Base-by-base conservation (phyloP, 2,888 invertebrate genomes). In the Brachyptera putata region DNA sequence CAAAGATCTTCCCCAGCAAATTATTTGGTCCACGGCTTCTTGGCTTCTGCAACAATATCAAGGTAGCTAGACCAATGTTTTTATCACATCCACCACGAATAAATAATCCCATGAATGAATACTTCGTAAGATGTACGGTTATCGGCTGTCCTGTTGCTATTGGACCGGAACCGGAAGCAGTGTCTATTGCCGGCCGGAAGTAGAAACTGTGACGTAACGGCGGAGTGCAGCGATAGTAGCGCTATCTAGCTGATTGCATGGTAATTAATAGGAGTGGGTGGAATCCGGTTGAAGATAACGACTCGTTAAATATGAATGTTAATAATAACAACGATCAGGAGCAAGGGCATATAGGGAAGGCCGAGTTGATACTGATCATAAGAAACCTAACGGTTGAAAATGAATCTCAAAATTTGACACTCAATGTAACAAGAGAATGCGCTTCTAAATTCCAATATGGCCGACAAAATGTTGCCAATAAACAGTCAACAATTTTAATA, bases 131-230 rank as follows among this genome's bases (percentile, higher is more conserved):
- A 46, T 24, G 46, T 24, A 46, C 22, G 46, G 21, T 46, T 46
- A 46, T 46, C 46, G 46, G n/a, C n/a, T 41, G 16, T 7, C 16
- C 41, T 46, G 46, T 46, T 46, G 46, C 24, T 24, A 46, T 46
- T 46, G 46, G 46, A 36, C 53, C 53, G 53, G 53, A 53, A 53
- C 34, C 34, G 53, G 53, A 53, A 53, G 21, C 22, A 14, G 22
- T 22, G 18, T 53, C 53, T 53, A 53, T 53, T 22, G 53, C n/a
- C 30, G 34, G 36, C 30, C 53, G 53, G 53, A 53, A 53, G 53
- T 36, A 13, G 53, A 53, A 36, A 13, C 36, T 34, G 16, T 14
- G 34, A 30, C 21, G 34, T 34, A 46, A n/a, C 46, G 24, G 21
- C 21, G 46, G 21, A 46, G 11, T 11, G 11, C 21, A 22, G 49